Base-by-base conservation (phyloP, 2,797 vertebrate genomes). In the Arrhamphus sclerolepis region DNA sequence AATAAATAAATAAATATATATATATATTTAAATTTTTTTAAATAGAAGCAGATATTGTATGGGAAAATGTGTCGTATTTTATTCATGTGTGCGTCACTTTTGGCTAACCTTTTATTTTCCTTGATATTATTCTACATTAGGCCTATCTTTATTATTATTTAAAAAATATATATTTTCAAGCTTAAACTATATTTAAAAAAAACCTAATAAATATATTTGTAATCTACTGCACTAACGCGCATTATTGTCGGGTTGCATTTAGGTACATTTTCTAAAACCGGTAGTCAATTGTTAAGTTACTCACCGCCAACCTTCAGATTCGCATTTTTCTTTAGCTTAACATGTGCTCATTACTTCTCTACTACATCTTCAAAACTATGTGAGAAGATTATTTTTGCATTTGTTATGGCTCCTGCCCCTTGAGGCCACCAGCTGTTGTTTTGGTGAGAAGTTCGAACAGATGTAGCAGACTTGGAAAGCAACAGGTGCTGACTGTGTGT, bases 401-500 rank as follows among this genome's bases (percentile, higher is more conserved):
- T 60, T 62, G 29, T 46, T 19, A 10, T 41, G 39, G 40, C 71
- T 68, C 49, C 62, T 77, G 52, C 16, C 62, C 11, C 43, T 29
- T 56, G 29, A 61, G 59, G 39, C 48, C 7, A 34, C 40, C 86
- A 78, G 80, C 76, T 87, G 86, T 69, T 75, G 21, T 39, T 78
- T 28, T 69, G 43, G n/a, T 72, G 72, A 73, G 38, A 24, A 47
- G 49, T 80, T 67, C 47, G 59, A 83, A 61, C 78, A 86, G 70
- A 78, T 85, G 72, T 22, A 50, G 38, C 26, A 57, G 71, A 42
- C 41, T 22, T 22, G 50, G 13, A 73, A 50, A 64, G 61, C 78
- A 79, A 83, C 82, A 84, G 82, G 75, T 84, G 85, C 61, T 53
- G 49, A 57, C 55, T 74, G 68, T 51, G 38, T 59, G 29, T 56